Evolutionary conservation across 2,113 vertebrate species (phyloP), one percentile per base, ranked within the genome.

Genomic region (Callopanchax toddi): DNA sequence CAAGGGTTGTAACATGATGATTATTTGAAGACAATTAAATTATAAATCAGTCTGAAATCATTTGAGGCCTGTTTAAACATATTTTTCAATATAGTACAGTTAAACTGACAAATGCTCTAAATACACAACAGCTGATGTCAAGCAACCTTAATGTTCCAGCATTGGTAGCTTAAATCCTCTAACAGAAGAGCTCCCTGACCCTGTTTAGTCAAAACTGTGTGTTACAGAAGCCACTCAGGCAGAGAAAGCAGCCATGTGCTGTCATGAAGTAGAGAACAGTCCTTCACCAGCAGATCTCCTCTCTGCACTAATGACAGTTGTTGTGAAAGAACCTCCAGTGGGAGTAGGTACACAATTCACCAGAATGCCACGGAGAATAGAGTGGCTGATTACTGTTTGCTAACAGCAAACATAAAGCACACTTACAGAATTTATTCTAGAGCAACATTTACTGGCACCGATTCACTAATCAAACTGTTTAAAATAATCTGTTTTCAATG

Each of bases 121-220:
- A 59, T 57, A 18, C 13, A 44, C 16, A 45, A 58, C 32, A 42
- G 48, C 29, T 59, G 43, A 84, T 68, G 72, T 20, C 52, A 79
- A 64, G 62, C 25, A 59, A 63, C 29, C 26, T 37, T 34, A 59
- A 65, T 58, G 69, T 48, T 76, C 13, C 44, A 64, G 42, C 22
- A 32, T 32, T 17, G 37, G 50, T 51, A 40, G 18, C 32, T 71
- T 26, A 22, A 32, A 57, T 61, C 60, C 15, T 55, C 48, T 43
- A 17, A 49, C 49, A 51, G 73, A 80, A 72, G 48, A 48, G 43
- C 21, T 12, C 13, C 20, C 58, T 86, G 87, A 89, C 86, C 87
- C 79, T 75, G 86, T 88, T 89, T 81, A 81, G 77, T 90, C 86
- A 88, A 34, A 79, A 65, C 63, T 64, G 67, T 22, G 45, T 56